Percentiles rank a stretch among this genome's conserved stretches.
Evolutionary conservation across 1,140 invertebrate species (phyloP).

Genomic region (Globodera ellingtonae): DNA sequence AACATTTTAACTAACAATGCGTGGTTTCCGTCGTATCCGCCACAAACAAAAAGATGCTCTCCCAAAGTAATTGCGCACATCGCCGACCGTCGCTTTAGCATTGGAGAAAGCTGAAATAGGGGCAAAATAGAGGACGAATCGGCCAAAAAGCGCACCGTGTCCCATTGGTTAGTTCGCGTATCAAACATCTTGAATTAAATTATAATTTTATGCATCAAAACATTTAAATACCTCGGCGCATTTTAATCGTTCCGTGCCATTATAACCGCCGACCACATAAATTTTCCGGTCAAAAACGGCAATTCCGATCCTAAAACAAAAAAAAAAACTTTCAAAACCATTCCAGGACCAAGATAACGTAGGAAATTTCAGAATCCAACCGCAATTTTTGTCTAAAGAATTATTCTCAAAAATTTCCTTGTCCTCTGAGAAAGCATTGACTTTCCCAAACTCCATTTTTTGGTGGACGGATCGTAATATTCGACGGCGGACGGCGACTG

Average conservation of each 20-base stretch:
- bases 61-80: slow-evolving; percentile 41
- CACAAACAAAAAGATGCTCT: slow-evolving; percentile 48
- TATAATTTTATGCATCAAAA: background rate
- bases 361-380: too few relatives aligned
- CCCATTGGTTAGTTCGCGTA: slow-evolving; percentile 76
- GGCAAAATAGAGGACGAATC: background rate
- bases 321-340: background rate
- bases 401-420: background rate
- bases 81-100: slow-evolving; percentile 41
- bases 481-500: slow-evolving; percentile 71
- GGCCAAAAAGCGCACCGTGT: slow-evolving; percentile 70
- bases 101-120: slow-evolving; percentile 17
- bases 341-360: background rate
- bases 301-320: slow-evolving; percentile 76
- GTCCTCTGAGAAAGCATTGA: slow-evolving; percentile 79
- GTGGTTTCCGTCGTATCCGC: slow-evolving; percentile 66
- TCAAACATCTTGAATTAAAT: slow-evolving; percentile 73
- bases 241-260: slow-evolving; percentile 78
- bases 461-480: slow-evolving; percentile 80
- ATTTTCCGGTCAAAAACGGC: slow-evolving; percentile 76
- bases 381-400: background rate
- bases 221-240: slow-evolving; percentile 75
- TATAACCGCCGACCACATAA: slow-evolving; percentile 74
- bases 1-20: slow-evolving; percentile 52
- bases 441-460: slow-evolving; percentile 77